Evolutionary conservation across 1,140 invertebrate species (phyloP), one percentile per base, ranked within the genome.

Genomic region (Pseudomyrmex gracilis): DNA sequence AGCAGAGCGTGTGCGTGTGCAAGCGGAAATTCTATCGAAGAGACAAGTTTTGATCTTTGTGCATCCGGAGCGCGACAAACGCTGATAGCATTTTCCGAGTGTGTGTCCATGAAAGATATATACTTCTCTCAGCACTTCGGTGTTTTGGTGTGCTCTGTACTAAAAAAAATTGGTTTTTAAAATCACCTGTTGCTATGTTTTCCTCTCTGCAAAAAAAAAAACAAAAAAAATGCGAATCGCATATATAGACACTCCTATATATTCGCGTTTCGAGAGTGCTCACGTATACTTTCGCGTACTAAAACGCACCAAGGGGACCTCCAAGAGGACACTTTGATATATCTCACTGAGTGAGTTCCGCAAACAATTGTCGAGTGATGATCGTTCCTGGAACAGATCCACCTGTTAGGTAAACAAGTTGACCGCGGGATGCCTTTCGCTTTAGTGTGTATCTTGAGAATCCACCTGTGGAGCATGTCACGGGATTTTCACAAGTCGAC

Each of bases 331-430:
- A 34, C 58, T 85, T 47, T 15, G 60, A 20, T 63, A 34, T 34
- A 70, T 85, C 70, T 64, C 55, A 34, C 47, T 17, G 45, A 73
- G 49, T 47, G 78, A 82, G 82, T 82, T 82, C 15, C 47, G 85
- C 73, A 84, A 87, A 87, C 87, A 87, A 71, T 88, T 87, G 82
- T 61, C 82, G 57, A 57, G 66, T 68, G 53, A 77, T 73, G 43
- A 71, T 73, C 70, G 68, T 83, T 66, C 60, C 34, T 22, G 45
- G 66, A 17, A 66, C 60, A 85, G 83, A 88, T 88, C 87, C 87
- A 88, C 86, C 86, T 85, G 87, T 87, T 88, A 87, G 83, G 77
- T 77, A 85, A 85, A 87, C 83, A 85, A 80, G 55, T 76, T 73
- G 86, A 88, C 86, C 87, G 77, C 87, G 77, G 34, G 85, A 85